Conservation (phyloP, 2,113 vertebrate species). For the Butorides virescens region DNA sequence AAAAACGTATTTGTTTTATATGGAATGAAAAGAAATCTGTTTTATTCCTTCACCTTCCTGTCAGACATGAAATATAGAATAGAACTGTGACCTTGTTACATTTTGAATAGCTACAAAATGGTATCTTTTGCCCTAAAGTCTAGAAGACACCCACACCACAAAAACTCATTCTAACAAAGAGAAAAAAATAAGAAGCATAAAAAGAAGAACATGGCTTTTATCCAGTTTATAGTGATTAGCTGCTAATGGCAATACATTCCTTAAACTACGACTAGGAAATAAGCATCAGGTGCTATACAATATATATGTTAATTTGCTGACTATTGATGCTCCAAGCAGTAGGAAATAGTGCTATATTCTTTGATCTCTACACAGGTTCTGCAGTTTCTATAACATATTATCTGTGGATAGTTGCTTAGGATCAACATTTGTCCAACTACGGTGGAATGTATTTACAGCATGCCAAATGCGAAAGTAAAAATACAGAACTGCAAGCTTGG, state of each 20-base stretch:
- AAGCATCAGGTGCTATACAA: not conserved
- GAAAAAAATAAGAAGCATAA: not conserved
- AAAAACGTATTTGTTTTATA: not conserved
- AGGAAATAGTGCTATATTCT: not conserved
- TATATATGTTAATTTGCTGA: not conserved
- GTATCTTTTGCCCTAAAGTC: not conserved
- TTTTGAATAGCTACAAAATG: not conserved
- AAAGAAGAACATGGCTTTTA: conserved; percentile 14
- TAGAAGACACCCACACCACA: not conserved
- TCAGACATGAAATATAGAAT: not conserved
- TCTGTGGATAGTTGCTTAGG: not conserved
- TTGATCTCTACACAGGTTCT: not conserved
- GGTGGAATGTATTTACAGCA: conserved; percentile 15
- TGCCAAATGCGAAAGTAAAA: not conserved
- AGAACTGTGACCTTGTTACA: not conserved
- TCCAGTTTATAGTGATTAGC: not conserved
- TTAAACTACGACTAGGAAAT: not conserved
- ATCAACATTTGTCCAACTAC: not conserved
- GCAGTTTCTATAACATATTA: not conserved
- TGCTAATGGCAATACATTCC: not conserved
- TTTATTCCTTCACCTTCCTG: not conserved
- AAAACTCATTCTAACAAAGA: not conserved
- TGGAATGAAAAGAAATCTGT: not conserved
- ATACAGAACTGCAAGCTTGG: not conserved
- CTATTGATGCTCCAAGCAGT: not conserved